phyloP scores from a whole-genome alignment of 2,888 invertebrate genomes.

The Glaucopsyche alexis region DNA sequence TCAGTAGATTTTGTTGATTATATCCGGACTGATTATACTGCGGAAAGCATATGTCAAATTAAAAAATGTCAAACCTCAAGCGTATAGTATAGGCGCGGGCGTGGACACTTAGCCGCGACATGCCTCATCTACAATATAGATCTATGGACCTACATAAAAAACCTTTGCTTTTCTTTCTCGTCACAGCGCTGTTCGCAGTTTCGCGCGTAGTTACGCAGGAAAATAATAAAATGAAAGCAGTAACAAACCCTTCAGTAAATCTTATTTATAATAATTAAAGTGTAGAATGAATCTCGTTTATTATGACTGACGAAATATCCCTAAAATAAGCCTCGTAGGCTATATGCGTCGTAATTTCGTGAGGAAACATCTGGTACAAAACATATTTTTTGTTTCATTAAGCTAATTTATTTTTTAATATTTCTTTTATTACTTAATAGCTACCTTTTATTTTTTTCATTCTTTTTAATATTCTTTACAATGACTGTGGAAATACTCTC shows the following conservation, averaged over 20 bases:
- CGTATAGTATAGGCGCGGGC: too few relatives aligned
- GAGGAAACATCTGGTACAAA: slow-evolving; percentile 6
- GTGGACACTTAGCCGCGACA: too few relatives aligned
- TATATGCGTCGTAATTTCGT: slow-evolving; percentile 14
- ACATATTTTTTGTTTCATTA: slow-evolving; percentile 18
- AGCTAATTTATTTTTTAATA: slow-evolving; percentile 25
- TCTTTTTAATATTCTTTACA: slow-evolving; percentile 54
- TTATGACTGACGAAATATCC: slow-evolving; percentile 6
- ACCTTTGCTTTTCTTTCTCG: too few relatives aligned
- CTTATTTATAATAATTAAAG: neutral
- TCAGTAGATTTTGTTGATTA: too few relatives aligned
- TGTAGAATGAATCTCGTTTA: neutral
- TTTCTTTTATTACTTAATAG: slow-evolving; percentile 44
- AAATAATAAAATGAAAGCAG: neutral
- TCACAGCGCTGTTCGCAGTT: too few relatives aligned
- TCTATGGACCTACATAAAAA: too few relatives aligned
- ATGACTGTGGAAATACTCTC: slow-evolving; percentile 59
- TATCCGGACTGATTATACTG: too few relatives aligned
- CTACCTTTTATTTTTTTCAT: slow-evolving; percentile 67
- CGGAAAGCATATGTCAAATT: too few relatives aligned
- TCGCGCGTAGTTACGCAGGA: too few relatives aligned
- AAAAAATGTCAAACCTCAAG: too few relatives aligned
- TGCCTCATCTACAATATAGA: too few relatives aligned
- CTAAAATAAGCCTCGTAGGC: slow-evolving; percentile 7
- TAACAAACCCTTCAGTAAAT: neutral